Evolutionary conservation across 2,888 invertebrate genomes (phyloP).

Genomic region (Machimus rusticus): DNA sequence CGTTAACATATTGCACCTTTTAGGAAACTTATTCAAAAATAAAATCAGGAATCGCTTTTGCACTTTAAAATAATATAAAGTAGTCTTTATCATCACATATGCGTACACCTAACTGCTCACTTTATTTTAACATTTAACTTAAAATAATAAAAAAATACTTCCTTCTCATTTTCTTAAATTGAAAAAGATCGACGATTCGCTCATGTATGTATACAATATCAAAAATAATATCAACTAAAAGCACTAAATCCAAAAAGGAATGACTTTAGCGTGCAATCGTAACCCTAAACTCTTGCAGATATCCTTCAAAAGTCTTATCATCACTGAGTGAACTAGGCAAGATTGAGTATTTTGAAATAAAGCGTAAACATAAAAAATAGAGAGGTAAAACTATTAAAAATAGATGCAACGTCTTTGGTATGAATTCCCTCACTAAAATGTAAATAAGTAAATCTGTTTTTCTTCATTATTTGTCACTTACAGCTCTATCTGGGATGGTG

Average conservation of each 20-base stretch:
- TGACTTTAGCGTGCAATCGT: neutral
- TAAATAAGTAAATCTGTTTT: neutral
- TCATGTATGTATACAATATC: neutral
- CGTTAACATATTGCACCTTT: neutral
- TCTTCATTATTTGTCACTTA: neutral
- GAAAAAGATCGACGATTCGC: neutral
- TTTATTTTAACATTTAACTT: neutral
- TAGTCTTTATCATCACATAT: neutral
- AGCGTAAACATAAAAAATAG: neutral
- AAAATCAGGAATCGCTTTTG: neutral
- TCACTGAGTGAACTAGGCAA: neutral
- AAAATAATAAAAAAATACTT: neutral
- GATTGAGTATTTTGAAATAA: conserved; percentile 7
- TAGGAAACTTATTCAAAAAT: neutral
- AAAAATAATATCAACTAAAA: neutral
- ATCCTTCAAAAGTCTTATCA: neutral
- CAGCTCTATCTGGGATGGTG: neutral
- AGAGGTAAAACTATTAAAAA: neutral
- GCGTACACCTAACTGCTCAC: neutral
- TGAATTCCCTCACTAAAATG: neutral
- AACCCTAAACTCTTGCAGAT: neutral
- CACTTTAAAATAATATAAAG: neutral
- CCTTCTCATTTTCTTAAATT: neutral
- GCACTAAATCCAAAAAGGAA: neutral
- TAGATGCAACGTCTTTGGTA: conserved; percentile 15